phyloP scores from a whole-genome alignment of 2,113 vertebrate species.

The Lamprologus ornatipinnis region DNA sequence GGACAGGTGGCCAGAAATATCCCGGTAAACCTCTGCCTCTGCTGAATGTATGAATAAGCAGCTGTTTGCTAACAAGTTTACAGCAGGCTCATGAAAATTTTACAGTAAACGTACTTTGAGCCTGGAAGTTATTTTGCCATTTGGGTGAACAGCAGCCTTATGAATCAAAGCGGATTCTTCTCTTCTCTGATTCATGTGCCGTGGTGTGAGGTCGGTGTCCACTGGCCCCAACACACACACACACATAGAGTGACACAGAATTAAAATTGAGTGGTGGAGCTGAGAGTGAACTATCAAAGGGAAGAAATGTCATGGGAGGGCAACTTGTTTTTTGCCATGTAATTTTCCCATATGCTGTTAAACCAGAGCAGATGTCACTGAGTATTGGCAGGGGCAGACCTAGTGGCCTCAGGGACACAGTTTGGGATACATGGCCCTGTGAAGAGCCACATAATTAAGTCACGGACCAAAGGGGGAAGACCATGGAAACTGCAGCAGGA shows the following conservation, averaged over 20 bases:
- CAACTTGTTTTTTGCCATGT: slow-evolving; percentile 46
- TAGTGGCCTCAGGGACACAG: slow-evolving; percentile 5
- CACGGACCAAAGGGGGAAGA: background rate
- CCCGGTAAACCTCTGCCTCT: background rate
- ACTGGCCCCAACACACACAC: background rate
- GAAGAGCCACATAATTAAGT: slow-evolving; percentile 37
- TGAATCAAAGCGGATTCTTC: background rate
- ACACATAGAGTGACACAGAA: background rate
- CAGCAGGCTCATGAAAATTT: background rate
- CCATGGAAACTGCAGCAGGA: background rate
- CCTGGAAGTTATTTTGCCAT: background rate
- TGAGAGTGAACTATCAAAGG: slow-evolving; percentile 48
- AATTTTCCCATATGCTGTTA: slow-evolving; percentile 45
- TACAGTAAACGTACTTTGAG: background rate
- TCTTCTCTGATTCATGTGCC: background rate
- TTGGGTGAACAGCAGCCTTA: background rate
- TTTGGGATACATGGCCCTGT: slow-evolving; percentile 9
- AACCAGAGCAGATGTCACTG: slow-evolving; percentile 51
- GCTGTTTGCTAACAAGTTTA: background rate
- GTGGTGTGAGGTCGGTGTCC: slow-evolving; percentile 21
- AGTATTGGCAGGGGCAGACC: slow-evolving; percentile 32
- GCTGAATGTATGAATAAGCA: background rate
- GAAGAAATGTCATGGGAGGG: slow-evolving; percentile 41
- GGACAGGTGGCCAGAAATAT: background rate
- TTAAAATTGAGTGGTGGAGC: slow-evolving; percentile 41